These are phyloP conservation scores for Heliconius hermathena DNA, from an alignment of 1,140 invertebrate genomes.

Conservation along the genomic window DNA sequence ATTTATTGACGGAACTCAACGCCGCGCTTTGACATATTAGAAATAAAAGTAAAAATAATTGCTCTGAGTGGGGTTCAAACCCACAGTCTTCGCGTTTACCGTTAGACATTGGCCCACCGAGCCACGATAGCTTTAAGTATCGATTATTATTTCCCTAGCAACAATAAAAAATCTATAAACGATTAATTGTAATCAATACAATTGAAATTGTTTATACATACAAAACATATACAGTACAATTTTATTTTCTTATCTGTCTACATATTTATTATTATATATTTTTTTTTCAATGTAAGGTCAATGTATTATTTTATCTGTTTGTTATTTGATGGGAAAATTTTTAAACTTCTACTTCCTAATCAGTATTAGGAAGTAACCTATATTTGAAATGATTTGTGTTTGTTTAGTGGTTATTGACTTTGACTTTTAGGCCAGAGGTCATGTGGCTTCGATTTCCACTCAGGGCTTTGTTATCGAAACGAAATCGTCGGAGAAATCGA, in stretches of 20 bases:
- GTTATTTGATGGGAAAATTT: background rate
- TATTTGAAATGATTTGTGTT: background rate
- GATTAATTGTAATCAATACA: background rate
- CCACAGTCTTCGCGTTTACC: background rate
- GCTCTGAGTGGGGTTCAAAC: no score
- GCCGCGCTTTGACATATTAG: no score
- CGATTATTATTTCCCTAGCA: background rate
- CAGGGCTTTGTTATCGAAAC: background rate
- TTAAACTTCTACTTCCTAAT: no score
- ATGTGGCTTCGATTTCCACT: background rate
- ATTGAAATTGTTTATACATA: background rate
- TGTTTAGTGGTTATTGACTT: background rate
- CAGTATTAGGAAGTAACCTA: conserved; percentile 28
- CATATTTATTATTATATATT: background rate
- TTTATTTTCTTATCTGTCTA: background rate
- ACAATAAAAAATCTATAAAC: background rate
- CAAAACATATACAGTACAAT: background rate
- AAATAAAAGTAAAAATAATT: no score
- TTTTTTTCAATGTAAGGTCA: conserved; percentile 15
- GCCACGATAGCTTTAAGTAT: background rate
- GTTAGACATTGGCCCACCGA: background rate
- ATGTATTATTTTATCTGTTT: conserved; percentile 18
- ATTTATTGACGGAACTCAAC: no score
- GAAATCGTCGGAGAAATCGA: no score
- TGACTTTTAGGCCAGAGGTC: background rate